Evolutionary conservation across 1,140 invertebrate genomes (phyloP), one percentile per base, ranked within the genome.

Genomic region (Cepaea nemoralis): DNA sequence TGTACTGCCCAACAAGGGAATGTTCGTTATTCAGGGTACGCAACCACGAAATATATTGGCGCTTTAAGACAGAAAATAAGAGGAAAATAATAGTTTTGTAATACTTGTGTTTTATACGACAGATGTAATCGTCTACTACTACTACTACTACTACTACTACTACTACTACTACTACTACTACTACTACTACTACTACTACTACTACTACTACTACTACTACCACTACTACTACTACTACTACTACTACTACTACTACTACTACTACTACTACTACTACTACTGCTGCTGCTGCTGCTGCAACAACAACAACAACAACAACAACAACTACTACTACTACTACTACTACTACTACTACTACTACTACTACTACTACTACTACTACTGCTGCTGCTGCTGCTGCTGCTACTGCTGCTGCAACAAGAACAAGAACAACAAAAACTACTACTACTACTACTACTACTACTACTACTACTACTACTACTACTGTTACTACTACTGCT

Each of bases 311-410:
- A 33, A 33, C 67, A 8, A 69, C 31, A 33, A 31, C 67, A 33
- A 31, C 67, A 33, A 69, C 67, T 69, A 31, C 19, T 69, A 33
- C 67, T 33, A 69, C 31, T 69, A 31, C 67, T 69, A 31, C 67
- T 69, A 69, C 67, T 69, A 31, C 19, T 69, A 33, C 67, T 33
- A 69, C 31, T 69, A 31, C 67, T 69, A 31, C 67, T 69, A 69
- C 67, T 69, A 31, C 19, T 69, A 33, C 67, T 33, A 69, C 31
- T 55, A 55, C 50, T 69, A 14, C 50, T 55, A 22, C 50, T 55
- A 55, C 50, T 55, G 3, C 12, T 55, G 22, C 50, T n/a, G n/a
- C 14, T 55, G 3, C 67, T 69, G 5, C 31, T 33, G 6, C 67
- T 31, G 5, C 67, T 69, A 31, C 67, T 69, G 22, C 67, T 12